Conservation (phyloP, 2,797 vertebrate genomes). For the Syncerus caffer region DNA sequence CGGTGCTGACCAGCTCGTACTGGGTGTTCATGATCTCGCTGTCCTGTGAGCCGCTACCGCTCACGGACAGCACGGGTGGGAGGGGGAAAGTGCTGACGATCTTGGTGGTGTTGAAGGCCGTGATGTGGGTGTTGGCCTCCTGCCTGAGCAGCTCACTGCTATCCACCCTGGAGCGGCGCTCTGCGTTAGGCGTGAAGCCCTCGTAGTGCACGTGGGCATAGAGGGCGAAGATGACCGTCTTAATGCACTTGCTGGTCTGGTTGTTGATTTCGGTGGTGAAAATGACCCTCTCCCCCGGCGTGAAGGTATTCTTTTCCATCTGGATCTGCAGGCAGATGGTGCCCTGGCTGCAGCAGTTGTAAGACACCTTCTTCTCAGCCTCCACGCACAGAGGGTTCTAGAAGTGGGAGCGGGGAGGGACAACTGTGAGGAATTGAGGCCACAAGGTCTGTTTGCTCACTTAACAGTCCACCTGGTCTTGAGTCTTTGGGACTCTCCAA, state of each 20-base stretch:
- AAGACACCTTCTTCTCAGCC: slow-evolving; percentile 33
- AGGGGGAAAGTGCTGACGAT: slow-evolving; percentile 62
- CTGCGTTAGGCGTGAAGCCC: slow-evolving; percentile 46
- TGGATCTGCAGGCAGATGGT: slow-evolving; percentile 41
- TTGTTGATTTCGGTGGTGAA: slow-evolving; percentile 73
- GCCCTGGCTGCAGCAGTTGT: slow-evolving; percentile 63
- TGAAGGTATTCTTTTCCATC: slow-evolving; percentile 50
- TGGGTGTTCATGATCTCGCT: slow-evolving; percentile 54
- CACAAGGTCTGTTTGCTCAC: rapidly evolving
- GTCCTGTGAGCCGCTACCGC: rapidly evolving
- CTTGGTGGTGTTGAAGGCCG: not conserved
- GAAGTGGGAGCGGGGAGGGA: rapidly evolving
- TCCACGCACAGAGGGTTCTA: slow-evolving; percentile 44
- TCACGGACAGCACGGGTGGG: slow-evolving; percentile 61
- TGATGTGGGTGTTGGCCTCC: not conserved
- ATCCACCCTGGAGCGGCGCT: not conserved
- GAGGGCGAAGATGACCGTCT: slow-evolving; percentile 42
- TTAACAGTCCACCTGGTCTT: not conserved
- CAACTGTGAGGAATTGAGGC: not conserved
- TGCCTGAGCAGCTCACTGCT: slow-evolving; percentile 54
- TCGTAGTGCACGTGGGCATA: slow-evolving; percentile 26
- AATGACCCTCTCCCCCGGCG: not conserved
- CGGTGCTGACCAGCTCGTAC: slow-evolving; percentile 58
- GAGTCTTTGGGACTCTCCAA: not conserved
- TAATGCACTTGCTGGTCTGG: slow-evolving; percentile 55